Evolutionary conservation across 2,888 invertebrate genomes (phyloP).

Genomic region (Marronus borbonicus): DNA sequence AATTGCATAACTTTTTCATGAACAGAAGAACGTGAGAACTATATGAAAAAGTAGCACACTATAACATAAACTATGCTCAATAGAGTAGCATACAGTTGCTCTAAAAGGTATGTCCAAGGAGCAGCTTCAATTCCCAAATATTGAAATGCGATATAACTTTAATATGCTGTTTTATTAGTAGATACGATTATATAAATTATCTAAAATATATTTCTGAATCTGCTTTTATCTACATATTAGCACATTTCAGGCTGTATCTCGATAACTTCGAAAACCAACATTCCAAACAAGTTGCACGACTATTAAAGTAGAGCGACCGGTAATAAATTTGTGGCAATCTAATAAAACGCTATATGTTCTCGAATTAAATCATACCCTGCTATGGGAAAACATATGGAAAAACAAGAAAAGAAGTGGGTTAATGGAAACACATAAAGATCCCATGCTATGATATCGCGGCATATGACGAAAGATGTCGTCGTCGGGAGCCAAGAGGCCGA

Average conservation of each 20-base stretch:
- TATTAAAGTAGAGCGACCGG: not conserved
- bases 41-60: no score
- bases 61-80: no score
- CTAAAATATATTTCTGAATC: not conserved
- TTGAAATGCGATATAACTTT: no score
- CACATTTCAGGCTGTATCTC: not conserved
- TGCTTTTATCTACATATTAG: not conserved
- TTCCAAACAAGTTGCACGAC: not conserved
- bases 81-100: no score
- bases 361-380: slow-evolving; percentile 37
- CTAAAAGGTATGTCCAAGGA: no score
- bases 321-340: slow-evolving; percentile 35
- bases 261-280: not conserved
- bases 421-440: slow-evolving; percentile 48
- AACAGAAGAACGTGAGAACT: no score
- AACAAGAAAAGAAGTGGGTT: slow-evolving; percentile 44
- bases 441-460: slow-evolving; percentile 49
- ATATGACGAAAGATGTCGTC: slow-evolving; percentile 48
- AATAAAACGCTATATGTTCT: slow-evolving; percentile 28
- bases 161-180: not conserved
- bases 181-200: not conserved
- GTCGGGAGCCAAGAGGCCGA: slow-evolving; percentile 31
- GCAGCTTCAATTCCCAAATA: no score
- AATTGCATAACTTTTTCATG: no score
- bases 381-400: slow-evolving; percentile 18